Evolutionary conservation across 2,113 vertebrate genomes (phyloP).

Genomic region (Herpetotheres cachinnans): DNA sequence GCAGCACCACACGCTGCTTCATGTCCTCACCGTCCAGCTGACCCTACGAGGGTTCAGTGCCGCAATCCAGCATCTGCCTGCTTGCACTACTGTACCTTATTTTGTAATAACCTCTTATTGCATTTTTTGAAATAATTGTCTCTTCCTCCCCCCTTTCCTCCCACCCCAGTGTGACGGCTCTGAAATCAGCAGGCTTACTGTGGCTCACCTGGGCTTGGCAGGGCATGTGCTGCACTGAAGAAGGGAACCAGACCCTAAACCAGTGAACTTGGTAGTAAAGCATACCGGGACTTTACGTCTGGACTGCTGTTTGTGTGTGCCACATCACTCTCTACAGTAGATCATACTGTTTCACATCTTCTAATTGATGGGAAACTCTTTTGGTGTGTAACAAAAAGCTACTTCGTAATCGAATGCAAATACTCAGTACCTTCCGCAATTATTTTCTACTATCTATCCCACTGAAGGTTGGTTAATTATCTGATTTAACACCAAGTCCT

Average conservation of each 20-base stretch:
- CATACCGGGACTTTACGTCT: not conserved
- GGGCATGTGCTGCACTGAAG: not conserved
- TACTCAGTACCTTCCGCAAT: not conserved
- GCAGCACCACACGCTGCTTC: accelerated
- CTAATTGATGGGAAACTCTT: not conserved
- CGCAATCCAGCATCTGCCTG: accelerated
- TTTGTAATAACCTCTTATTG: not conserved
- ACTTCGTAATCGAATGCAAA: not conserved
- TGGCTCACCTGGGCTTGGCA: not conserved
- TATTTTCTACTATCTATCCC: not conserved
- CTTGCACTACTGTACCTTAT: not conserved
- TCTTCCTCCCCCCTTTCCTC: not conserved
- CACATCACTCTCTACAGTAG: not conserved
- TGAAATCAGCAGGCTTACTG: not conserved
- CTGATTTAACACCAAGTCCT: not conserved
- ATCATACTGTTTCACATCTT: not conserved
- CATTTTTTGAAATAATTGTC: not conserved
- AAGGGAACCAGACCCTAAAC: not conserved
- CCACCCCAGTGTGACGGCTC: accelerated
- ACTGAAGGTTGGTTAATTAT: not conserved
- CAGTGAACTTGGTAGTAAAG: not conserved
- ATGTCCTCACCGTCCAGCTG: not conserved
- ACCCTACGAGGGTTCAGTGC: accelerated
- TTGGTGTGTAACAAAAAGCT: not conserved
- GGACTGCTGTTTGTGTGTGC: accelerated